Conservation (phyloP, 2,888 invertebrate genomes). For the Melieria crassipennis region DNA sequence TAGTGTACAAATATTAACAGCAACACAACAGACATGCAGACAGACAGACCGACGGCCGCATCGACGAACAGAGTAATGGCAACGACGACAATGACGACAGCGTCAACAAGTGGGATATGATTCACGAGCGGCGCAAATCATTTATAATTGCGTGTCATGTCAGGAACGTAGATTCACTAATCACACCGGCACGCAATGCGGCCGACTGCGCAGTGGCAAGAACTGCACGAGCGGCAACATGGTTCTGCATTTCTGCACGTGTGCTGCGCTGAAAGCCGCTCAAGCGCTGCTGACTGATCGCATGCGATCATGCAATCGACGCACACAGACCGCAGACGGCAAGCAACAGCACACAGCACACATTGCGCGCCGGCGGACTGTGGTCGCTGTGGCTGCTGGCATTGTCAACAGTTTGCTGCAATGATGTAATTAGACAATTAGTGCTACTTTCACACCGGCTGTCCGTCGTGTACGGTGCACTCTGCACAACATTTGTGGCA, state of each 20-base stretch:
- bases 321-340: neutral
- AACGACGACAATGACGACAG: conserved; percentile 15
- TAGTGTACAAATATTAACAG: conserved; percentile 33
- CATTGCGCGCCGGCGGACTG: neutral
- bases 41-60: too few species aligned
- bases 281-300: conserved; percentile 25
- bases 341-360: neutral
- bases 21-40: neutral
- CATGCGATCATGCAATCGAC: conserved; percentile 36
- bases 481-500: neutral
- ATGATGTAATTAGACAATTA: conserved; percentile 56
- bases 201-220: neutral
- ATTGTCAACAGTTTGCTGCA: conserved; percentile 32
- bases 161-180: conserved; percentile 28
- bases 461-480: neutral
- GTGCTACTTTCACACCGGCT: conserved; percentile 54
- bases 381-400: neutral
- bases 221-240: too few species aligned
- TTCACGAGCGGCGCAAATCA: conserved; percentile 30
- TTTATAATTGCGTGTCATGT: conserved; percentile 37
- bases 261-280: conserved; percentile 25
- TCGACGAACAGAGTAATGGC: neutral
- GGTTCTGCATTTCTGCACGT: neutral
- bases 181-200: conserved; percentile 38
- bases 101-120: conserved; percentile 12